These are phyloP conservation scores for Uloborus diversus DNA, from an alignment of 1,140 invertebrate genomes.

Conservation along the genomic window DNA sequence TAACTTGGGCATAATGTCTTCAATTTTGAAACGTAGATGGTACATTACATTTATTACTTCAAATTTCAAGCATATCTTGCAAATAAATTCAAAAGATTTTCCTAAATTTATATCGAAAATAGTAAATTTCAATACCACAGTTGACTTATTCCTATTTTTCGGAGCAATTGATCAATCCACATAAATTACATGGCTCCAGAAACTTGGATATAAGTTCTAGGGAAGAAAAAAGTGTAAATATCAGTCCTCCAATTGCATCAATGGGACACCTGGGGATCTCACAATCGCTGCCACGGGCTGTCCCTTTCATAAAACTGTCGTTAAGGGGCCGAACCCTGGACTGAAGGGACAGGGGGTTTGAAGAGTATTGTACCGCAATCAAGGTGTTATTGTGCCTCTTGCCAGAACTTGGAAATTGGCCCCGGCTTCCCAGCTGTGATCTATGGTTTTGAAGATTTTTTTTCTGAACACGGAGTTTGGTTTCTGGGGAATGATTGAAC, in stretches of 20 bases:
- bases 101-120: too few species aligned
- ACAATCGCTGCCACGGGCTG: background rate
- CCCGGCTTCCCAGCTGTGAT: conserved; percentile 16
- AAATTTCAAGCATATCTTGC: too few species aligned
- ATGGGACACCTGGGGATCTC: conserved; percentile 34
- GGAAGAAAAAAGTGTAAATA: conserved; percentile 45
- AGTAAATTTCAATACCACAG: too few species aligned
- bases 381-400: conserved; percentile 46
- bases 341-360: background rate
- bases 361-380: conserved; percentile 35
- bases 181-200: too few species aligned
- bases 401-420: conserved; percentile 5
- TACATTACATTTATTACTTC: too few species aligned
- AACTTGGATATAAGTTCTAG: background rate
- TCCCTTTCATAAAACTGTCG: conserved; percentile 43
- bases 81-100: too few species aligned
- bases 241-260: conserved; percentile 22
- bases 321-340: background rate
- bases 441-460: conserved; percentile 14
- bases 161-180: too few species aligned
- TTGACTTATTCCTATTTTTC: too few species aligned
- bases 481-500: conserved; percentile 40
- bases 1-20: too few species aligned
- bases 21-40: too few species aligned
- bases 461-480: too few species aligned